These are phyloP conservation scores for Acrossocheilus fasciatus DNA, from an alignment of 2,797 vertebrate genomes.

Conservation along the genomic window DNA sequence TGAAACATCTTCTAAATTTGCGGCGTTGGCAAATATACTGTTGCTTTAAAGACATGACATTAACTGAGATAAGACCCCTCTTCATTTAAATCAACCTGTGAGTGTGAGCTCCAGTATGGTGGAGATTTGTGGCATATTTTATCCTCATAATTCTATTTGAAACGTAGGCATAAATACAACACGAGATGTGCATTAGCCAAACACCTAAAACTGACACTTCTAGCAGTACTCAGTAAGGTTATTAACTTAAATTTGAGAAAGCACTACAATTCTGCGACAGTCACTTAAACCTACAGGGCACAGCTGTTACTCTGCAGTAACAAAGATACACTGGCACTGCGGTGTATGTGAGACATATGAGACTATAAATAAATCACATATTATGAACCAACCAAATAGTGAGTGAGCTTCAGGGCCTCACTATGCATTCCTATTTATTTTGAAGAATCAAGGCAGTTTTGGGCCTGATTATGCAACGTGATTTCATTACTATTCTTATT, in stretches of 20 bases:
- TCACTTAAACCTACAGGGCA: constrained; percentile 36
- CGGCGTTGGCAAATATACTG: constrained; percentile 14
- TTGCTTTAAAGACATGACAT: constrained; percentile 12
- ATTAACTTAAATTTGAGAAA: constrained; percentile 48
- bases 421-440: constrained; percentile 25
- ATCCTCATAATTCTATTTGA: constrained; percentile 34
- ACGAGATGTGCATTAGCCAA: constrained; percentile 7
- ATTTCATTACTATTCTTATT: background rate
- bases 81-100: constrained; percentile 60
- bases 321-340: constrained; percentile 25
- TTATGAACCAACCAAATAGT: constrained; percentile 5
- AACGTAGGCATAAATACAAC: constrained; percentile 40
- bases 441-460: background rate
- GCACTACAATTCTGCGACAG: constrained; percentile 46
- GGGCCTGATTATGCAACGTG: background rate
- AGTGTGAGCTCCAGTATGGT: constrained; percentile 15
- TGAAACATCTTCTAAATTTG: background rate
- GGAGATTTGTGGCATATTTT: constrained; percentile 58
- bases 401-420: background rate
- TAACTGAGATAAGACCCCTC: background rate
- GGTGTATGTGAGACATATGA: constrained; percentile 21
- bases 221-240: constrained; percentile 52
- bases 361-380: constrained; percentile 35
- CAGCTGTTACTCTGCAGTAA: constrained; percentile 41
- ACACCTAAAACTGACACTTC: constrained; percentile 17